phyloP scores from a whole-genome alignment of 2,888 invertebrate genomes.

The Caenorhabditis sp. region DNA sequence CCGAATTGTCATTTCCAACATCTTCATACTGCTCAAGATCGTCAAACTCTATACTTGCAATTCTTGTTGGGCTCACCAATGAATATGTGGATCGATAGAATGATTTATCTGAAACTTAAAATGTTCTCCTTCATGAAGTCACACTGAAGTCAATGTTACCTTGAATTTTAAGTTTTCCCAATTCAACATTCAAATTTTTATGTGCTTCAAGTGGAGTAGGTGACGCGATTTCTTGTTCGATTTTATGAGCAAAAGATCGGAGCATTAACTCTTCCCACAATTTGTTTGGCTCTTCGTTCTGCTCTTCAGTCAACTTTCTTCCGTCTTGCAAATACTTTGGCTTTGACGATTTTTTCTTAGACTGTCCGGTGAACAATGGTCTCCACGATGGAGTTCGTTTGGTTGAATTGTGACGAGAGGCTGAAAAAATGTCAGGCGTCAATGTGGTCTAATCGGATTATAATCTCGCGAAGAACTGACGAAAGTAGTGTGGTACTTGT shows the following conservation, averaged over 20 bases:
- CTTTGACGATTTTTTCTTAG: constrained; percentile 42
- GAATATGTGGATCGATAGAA: constrained; percentile 53
- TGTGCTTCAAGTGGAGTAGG: constrained; percentile 54
- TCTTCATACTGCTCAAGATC: constrained; percentile 34
- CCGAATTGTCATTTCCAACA: constrained; percentile 1
- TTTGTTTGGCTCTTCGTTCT: constrained; percentile 52
- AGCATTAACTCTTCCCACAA: constrained; percentile 64
- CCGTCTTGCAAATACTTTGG: constrained; percentile 63
- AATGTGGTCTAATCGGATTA: no score
- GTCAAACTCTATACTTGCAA: constrained; percentile 41
- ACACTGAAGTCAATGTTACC: constrained; percentile 16
- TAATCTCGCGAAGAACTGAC: no score
- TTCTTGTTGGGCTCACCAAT: constrained; percentile 40
- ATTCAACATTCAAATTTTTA: constrained; percentile 45
- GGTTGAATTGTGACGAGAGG: constrained; percentile 21
- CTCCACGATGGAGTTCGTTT: constrained; percentile 47
- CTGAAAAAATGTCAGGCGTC: constrained; percentile 13
- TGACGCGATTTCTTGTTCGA: constrained; percentile 61
- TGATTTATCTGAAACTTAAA: constrained; percentile 43
- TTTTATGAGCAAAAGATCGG: constrained; percentile 62
- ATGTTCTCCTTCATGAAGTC: background rate
- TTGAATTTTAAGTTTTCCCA: constrained; percentile 46
- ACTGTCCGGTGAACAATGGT: constrained; percentile 53
- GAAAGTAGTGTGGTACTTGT: no score
- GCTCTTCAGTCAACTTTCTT: constrained; percentile 48